Evolutionary conservation across 2,113 vertebrate genomes (phyloP).

Genomic region (Oreotrochilus melanogaster): DNA sequence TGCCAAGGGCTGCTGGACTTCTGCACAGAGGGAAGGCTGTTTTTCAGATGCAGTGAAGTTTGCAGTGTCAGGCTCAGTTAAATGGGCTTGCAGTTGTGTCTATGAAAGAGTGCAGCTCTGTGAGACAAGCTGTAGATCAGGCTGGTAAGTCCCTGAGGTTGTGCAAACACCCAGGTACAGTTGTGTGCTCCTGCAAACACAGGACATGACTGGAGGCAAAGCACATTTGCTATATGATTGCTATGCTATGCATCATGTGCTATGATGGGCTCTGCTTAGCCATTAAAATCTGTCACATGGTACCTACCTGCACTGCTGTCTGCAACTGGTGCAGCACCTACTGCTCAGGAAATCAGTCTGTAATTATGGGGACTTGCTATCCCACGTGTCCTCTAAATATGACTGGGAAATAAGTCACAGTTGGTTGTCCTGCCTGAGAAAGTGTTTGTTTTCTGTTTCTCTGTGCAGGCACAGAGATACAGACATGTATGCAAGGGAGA

Average conservation of each 20-base stretch:
- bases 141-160: not conserved
- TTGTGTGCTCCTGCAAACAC: not conserved
- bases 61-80: not conserved
- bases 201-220: accelerated
- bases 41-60: not conserved
- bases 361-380: accelerated
- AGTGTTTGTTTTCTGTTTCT: accelerated
- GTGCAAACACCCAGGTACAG: accelerated
- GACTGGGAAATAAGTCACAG: not conserved
- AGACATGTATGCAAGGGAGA: not conserved
- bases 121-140: not conserved
- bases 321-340: not conserved
- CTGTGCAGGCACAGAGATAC: not conserved
- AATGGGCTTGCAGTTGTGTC: not conserved
- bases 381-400: accelerated
- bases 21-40: not conserved
- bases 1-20: not conserved
- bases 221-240: accelerated
- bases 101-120: not conserved
- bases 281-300: accelerated
- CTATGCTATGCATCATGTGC: too few species aligned
- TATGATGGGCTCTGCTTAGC: not conserved
- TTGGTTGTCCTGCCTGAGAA: not conserved
- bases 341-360: accelerated
- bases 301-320: accelerated